phyloP scores from a whole-genome alignment of 1,140 invertebrate species.

The Eupristina koningsbergeri region DNA sequence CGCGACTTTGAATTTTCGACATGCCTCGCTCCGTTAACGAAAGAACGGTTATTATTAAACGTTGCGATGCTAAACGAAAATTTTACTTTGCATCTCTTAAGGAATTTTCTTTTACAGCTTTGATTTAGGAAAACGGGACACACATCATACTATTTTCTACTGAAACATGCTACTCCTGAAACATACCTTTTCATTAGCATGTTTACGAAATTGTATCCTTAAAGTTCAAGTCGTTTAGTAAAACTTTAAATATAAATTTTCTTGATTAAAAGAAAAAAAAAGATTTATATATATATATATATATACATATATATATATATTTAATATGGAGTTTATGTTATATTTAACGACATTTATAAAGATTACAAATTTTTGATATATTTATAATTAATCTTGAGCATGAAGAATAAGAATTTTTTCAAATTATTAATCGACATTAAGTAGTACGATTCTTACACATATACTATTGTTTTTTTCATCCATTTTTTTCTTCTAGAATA shows the following conservation, averaged over 20 bases:
- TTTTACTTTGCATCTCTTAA: background rate
- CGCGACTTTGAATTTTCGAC: constrained; percentile 33
- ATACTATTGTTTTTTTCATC: no score
- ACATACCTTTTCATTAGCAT: constrained; percentile 1
- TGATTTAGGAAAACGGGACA: background rate
- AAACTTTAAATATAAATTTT: no score
- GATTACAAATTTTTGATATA: no score
- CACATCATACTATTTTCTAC: background rate
- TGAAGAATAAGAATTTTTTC: no score
- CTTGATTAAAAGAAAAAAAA: background rate
- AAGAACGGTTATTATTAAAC: constrained; percentile 16
- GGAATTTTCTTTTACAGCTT: background rate
- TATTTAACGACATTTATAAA: no score
- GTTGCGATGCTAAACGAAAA: background rate
- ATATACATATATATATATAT: no score
- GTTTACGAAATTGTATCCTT: constrained; percentile 15
- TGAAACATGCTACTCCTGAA: background rate
- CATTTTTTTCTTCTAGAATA: no score
- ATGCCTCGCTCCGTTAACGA: background rate
- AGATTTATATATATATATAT: no score
- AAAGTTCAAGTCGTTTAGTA: background rate
- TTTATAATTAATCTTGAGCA: no score
- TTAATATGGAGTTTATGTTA: no score
- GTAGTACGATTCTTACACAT: no score
- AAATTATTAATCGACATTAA: no score